These are phyloP conservation scores for Petrocephalus sullivani DNA, from an alignment of 2,797 vertebrate species.

Conservation along the genomic window DNA sequence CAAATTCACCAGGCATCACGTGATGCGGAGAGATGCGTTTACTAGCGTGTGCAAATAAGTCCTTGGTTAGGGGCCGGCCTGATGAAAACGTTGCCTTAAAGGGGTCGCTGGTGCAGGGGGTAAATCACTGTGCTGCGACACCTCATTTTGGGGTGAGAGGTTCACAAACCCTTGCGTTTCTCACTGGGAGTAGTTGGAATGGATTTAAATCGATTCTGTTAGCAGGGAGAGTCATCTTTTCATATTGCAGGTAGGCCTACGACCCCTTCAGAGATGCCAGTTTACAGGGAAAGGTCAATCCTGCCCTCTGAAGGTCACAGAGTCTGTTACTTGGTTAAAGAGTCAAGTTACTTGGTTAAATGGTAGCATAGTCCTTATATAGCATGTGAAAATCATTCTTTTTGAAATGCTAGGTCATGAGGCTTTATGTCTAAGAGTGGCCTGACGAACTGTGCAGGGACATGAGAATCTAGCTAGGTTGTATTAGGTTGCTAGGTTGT, in stretches of 20 bases:
- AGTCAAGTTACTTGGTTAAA: not conserved
- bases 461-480: not conserved
- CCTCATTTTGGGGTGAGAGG: not conserved
- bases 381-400: not conserved
- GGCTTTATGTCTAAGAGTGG: not conserved
- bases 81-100: not conserved
- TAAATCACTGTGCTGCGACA: not conserved
- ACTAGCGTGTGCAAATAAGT: not conserved
- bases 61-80: not conserved
- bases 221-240: not conserved
- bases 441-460: not conserved
- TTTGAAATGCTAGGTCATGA: not conserved
- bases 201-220: not conserved
- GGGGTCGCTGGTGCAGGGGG: not conserved
- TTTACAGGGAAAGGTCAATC: not conserved
- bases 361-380: not conserved
- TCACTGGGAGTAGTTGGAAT: not conserved
- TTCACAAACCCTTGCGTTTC: conserved; percentile 18
- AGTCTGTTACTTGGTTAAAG: not conserved
- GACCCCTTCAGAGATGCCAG: not conserved
- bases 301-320: not conserved
- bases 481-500: not conserved
- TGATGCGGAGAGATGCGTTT: not conserved
- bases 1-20: not conserved
- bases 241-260: not conserved